These are phyloP conservation scores for Xenopus laevis DNA, from an alignment of 2,113 vertebrate species.

Conservation along the genomic window DNA sequence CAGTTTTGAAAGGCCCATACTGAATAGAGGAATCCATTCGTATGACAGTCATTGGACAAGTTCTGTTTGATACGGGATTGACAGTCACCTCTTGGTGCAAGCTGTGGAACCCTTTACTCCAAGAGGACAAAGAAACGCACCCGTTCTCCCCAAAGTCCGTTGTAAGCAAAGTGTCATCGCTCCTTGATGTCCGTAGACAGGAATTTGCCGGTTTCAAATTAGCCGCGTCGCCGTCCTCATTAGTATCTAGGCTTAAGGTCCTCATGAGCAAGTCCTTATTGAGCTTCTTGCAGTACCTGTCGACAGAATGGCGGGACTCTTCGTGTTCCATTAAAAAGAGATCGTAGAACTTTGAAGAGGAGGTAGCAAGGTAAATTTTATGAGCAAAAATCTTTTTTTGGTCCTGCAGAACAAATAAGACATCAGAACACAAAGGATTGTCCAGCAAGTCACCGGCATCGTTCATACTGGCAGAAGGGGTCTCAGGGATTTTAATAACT, in stretches of 20 bases:
- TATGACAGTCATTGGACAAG: conserved; percentile 72
- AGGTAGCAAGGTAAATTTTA: conserved; percentile 90
- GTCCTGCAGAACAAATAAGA: conserved; percentile 81
- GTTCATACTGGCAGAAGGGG: conserved; percentile 57
- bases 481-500: conserved; percentile 78
- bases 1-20: conserved; percentile 75
- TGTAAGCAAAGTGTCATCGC: conserved; percentile 55
- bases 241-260: conserved; percentile 60
- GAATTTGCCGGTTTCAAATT: conserved; percentile 51
- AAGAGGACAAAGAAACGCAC: conserved; percentile 56
- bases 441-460: conserved; percentile 78
- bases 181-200: conserved; percentile 56
- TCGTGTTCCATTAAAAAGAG: conserved; percentile 83
- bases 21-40: conserved; percentile 81
- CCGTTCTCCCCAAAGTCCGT: conserved; percentile 52
- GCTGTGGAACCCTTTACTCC: conserved; percentile 81
- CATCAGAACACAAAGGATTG: conserved; percentile 81
- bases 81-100: conserved; percentile 73
- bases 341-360: conserved; percentile 88
- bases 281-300: conserved; percentile 55
- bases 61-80: conserved; percentile 71
- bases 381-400: conserved; percentile 80
- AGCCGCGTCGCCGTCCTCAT: conserved; percentile 54
- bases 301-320: conserved; percentile 56
- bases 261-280: conserved; percentile 53